phyloP scores from a whole-genome alignment of 2,797 vertebrate genomes.

The Syngnathus rostellatus region DNA sequence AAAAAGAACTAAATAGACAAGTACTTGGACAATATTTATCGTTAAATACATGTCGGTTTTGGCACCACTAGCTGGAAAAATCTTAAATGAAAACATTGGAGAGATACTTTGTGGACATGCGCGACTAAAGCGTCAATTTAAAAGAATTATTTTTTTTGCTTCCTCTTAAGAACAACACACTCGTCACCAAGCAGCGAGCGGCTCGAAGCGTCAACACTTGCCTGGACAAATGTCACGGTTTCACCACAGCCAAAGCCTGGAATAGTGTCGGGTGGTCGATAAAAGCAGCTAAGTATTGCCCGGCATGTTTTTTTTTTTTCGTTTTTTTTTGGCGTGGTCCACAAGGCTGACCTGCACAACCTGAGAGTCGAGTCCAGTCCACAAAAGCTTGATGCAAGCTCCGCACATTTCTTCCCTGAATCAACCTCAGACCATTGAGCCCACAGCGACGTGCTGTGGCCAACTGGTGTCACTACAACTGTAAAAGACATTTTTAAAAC shows the following conservation, averaged over 20 bases:
- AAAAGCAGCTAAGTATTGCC: not conserved
- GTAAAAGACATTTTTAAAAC: not conserved
- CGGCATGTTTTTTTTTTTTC: not conserved
- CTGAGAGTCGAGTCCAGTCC: slow-evolving; percentile 1
- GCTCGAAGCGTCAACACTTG: slow-evolving; percentile 20
- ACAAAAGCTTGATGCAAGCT: slow-evolving; percentile 2
- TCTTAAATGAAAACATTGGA: not conserved
- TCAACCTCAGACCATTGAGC: too few relatives aligned
- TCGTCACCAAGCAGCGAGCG: slow-evolving; percentile 17
- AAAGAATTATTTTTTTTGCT: not conserved
- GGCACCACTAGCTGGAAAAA: not conserved
- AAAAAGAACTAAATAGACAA: too few relatives aligned
- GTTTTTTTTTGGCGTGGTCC: not conserved
- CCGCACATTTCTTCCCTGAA: not conserved
- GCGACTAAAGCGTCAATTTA: not conserved
- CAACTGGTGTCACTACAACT: not conserved
- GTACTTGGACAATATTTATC: not conserved
- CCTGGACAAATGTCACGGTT: slow-evolving; percentile 37
- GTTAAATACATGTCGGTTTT: not conserved
- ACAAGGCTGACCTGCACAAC: slow-evolving; percentile 10
- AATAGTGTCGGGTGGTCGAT: not conserved
- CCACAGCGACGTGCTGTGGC: not conserved
- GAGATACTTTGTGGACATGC: not conserved
- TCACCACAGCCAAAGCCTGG: not conserved
- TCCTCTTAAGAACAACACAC: not conserved